Evolutionary conservation across 2,113 vertebrate genomes (phyloP), one percentile per base, ranked within the genome.

Genomic region (Mustela lutreola): DNA sequence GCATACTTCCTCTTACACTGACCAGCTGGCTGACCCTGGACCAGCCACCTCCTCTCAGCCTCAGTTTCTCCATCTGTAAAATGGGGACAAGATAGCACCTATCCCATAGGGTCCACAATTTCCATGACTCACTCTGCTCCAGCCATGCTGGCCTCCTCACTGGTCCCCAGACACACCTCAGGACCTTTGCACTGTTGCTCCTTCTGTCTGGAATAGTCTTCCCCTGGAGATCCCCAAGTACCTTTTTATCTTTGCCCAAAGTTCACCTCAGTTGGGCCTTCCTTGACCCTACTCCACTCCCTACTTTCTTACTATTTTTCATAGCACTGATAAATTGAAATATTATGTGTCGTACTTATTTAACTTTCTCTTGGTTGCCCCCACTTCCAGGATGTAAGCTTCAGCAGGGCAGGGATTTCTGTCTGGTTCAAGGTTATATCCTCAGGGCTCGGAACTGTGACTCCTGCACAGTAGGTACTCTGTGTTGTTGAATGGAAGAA

Each of bases 11-110:
- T 60, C 48, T 45, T 33, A 60, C 1, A 1, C 28, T 19, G 26
- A 36, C 31, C 26, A 60, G 70, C 78, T 21, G 28, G 3, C 19
- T 28, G 67, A 39, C 56, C 31, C 16, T 53, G 33, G 45, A 56
- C 5, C 22, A 50, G 70, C 19, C 9, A 2, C 26, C 21, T 36
- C 75, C 56, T 11, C 36, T 63, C 81, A 36, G 33, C n/a, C 70
- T 91, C 93, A 39, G 58, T 91, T 87, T 90, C 88, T 60, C 91
- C 11, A 7, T 53, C 82, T 87, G 36, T 48, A 60, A 78, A 81
- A 18, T 56, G 3, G 36, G n/a, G 19, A 21, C 28, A 11, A 50
- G 48, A 10, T 5, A 26, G 5, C 6, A 11, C 24, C 26, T 45
- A 26, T 28, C 24, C 19, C 0, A 4, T 7, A 45, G 19, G 79